Conservation (phyloP, 2,113 vertebrate species). For the Alaudala cheleensis region DNA sequence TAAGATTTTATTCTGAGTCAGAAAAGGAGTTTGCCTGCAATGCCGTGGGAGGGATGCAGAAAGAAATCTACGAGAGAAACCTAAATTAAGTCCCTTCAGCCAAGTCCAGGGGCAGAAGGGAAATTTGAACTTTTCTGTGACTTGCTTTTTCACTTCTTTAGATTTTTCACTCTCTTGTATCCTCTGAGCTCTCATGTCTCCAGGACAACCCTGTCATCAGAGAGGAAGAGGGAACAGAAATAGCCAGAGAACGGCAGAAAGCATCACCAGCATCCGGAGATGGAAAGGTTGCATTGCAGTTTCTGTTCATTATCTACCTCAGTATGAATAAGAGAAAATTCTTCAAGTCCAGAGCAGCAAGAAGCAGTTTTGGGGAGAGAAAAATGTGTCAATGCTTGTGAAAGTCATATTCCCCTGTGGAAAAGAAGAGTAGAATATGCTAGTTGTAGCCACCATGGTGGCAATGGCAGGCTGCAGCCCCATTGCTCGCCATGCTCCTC, state of each 20-base stretch:
- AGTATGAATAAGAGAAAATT: not conserved
- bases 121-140: not conserved
- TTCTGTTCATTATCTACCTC: not conserved
- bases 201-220: not conserved
- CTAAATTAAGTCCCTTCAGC: not conserved
- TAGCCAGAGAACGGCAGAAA: not conserved
- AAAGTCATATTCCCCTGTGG: not conserved
- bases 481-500: fast-evolving
- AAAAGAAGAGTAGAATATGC: not conserved
- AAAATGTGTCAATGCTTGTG: not conserved
- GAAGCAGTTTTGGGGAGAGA: not conserved
- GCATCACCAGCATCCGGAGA: not conserved
- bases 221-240: not conserved
- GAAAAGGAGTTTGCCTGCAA: not conserved
- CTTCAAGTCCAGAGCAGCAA: not conserved
- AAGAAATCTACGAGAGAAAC: constrained; percentile 3
- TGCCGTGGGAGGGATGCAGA: not conserved
- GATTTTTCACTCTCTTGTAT: not conserved
- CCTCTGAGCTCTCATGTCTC: not conserved
- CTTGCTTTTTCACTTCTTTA: not conserved
- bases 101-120: not conserved
- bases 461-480: not conserved
- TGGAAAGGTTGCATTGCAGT: not conserved
- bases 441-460: not conserved
- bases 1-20: constrained; percentile 48